Evolutionary conservation across 92 coral and sea anemone species (phyloP).

Genomic region (Phenganax subtilis): DNA sequence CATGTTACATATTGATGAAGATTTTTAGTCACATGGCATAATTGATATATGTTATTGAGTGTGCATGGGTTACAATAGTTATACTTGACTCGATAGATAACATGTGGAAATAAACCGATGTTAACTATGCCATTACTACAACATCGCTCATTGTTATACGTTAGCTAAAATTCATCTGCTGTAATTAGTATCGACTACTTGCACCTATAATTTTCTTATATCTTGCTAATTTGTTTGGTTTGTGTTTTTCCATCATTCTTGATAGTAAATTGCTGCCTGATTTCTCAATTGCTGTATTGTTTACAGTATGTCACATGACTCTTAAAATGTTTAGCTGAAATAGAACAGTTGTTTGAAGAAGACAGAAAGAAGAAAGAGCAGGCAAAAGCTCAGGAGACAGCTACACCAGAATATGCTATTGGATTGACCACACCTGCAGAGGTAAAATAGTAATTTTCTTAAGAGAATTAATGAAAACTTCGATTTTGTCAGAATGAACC

Average conservation of each 20-base stretch:
- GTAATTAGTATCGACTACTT: too few relatives aligned
- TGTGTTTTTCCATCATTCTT: not conserved
- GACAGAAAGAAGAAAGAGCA: slow-evolving; percentile 78
- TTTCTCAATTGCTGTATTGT: not conserved
- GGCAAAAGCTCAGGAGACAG: slow-evolving; percentile 70
- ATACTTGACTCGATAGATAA: too few relatives aligned
- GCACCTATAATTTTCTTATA: not conserved
- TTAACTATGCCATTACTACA: too few relatives aligned
- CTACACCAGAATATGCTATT: slow-evolving; percentile 93
- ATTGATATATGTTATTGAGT: too few relatives aligned
- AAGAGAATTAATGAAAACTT: too few relatives aligned
- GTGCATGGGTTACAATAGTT: too few relatives aligned
- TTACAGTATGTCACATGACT: not conserved
- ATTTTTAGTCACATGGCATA: too few relatives aligned
- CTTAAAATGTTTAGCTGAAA: slow-evolving; percentile 40
- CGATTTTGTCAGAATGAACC: too few relatives aligned
- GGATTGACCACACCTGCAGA: slow-evolving; percentile 67
- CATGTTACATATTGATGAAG: too few relatives aligned
- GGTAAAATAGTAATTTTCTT: not conserved
- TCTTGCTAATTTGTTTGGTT: not conserved
- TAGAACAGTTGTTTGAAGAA: slow-evolving; percentile 73
- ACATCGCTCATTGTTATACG: too few relatives aligned
- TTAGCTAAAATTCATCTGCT: too few relatives aligned
- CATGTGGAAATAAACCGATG: too few relatives aligned
- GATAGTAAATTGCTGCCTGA: not conserved